phyloP scores from a whole-genome alignment of 2,797 vertebrate species.

The Pampus argenteus region DNA sequence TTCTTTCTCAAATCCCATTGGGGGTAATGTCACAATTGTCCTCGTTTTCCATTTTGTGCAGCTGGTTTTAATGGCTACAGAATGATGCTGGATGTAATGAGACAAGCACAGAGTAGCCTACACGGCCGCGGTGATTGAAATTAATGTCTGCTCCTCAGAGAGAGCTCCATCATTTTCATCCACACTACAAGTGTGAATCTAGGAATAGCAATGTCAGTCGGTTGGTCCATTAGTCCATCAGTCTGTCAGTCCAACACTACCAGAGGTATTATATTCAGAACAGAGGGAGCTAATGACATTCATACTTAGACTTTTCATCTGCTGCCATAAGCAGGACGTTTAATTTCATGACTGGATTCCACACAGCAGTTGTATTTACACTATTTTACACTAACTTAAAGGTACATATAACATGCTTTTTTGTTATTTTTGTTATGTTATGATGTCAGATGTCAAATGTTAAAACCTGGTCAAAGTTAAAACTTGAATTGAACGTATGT shows the following conservation, averaged over 20 bases:
- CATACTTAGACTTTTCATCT: constrained; percentile 17
- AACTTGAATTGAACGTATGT: no score
- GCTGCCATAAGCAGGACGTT: not conserved
- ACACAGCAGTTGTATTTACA: no score
- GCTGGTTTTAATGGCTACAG: constrained; percentile 47
- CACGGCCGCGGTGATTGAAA: constrained; percentile 41
- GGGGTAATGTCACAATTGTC: constrained; percentile 45
- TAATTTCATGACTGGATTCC: not conserved
- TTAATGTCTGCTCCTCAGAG: constrained; percentile 29
- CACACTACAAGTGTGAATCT: constrained; percentile 4
- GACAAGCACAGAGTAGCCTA: constrained; percentile 33
- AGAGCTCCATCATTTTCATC: constrained; percentile 12
- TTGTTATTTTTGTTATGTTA: no score
- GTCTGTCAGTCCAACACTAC: constrained; percentile 7
- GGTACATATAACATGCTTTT: no score
- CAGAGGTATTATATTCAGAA: constrained; percentile 16
- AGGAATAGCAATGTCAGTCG: constrained; percentile 6
- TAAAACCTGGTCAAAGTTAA: no score
- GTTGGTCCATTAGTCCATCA: no score
- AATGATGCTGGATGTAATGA: constrained; percentile 30
- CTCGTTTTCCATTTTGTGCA: constrained; percentile 52
- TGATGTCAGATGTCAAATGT: no score
- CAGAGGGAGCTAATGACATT: not conserved
- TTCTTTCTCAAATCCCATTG: constrained; percentile 40
- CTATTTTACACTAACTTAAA: no score